Base-by-base conservation (phyloP, 35 echinoderm and acorn worm species). In the Apostichopus californicus region DNA sequence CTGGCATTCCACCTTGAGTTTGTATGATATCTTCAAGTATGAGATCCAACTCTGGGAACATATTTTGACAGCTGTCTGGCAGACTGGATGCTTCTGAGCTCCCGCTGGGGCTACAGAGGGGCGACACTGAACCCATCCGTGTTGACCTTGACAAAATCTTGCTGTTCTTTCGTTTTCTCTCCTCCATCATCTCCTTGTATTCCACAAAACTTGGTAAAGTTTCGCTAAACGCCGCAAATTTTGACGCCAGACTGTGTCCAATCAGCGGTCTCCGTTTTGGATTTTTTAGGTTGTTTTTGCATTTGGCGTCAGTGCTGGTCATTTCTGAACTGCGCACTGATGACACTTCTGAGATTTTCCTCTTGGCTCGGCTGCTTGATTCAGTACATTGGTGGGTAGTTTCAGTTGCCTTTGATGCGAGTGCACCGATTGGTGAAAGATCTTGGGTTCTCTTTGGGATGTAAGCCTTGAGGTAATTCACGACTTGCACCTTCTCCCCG, bases 101-200 rank as follows among this genome's bases (percentile, higher is more conserved):
- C 18, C 86, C 86, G 60, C 86, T 89, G 86, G 86, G 86, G 63
- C 86, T 89, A 8, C 57, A 68, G 5, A 89, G 18, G 5, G 86
- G 86, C 4, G 86, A 89, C 9, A 89, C 46, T 18, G 86, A 89
- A 1, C 86, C 86, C 64, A 54, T 34, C 8, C 86, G 57, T 53
- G 17, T 13, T 1, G 63, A 52, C 66, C 86, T 89, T 34, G 23
- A 7, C 2, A 57, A 89, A 4, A 22, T 59, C 5, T 10, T 5
- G 55, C 58, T n/a, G 8, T 17, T 58, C 81, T 55, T 61, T 5
- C 56, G 17, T 59, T 25, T 56, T 3, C 8, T 59, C 54, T 52
- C 54, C 24, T 0, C 61, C 86, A 89, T 55, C 86, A n/a, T 89
- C 63, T 72, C 86, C 86, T 66, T 89, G 86, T 54, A 89, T n/a